Percentiles rank a stretch among this genome's conserved stretches.
Evolutionary conservation across 2,797 vertebrate species (phyloP).

Genomic region (Mallotus villosus): DNA sequence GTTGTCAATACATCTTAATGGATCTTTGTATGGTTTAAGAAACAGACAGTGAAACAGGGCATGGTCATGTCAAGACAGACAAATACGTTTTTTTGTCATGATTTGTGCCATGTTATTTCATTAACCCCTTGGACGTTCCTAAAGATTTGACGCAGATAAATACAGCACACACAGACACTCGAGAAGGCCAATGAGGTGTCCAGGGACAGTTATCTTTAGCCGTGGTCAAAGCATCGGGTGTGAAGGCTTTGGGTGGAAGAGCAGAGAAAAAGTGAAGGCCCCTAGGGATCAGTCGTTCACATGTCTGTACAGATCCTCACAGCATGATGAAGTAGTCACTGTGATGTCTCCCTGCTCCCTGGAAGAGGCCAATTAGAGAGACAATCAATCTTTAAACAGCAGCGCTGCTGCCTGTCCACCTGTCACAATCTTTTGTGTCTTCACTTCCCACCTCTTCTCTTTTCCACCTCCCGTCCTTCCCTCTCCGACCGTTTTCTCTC

Average conservation of each 20-base stretch:
- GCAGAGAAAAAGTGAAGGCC: constrained; percentile 41
- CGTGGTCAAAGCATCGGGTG: constrained; percentile 2
- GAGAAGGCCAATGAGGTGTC: too few relatives aligned
- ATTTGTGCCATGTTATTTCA: too few relatives aligned
- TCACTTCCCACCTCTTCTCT: constrained; percentile 10
- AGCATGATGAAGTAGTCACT: constrained; percentile 61
- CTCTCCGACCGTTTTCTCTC: not conserved
- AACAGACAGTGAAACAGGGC: not conserved
- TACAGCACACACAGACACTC: too few relatives aligned
- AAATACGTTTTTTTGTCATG: too few relatives aligned
- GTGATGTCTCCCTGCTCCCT: constrained; percentile 55
- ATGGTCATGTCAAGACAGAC: too few relatives aligned
- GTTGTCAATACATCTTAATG: not conserved
- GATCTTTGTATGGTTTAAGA: not conserved
- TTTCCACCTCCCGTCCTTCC: not conserved
- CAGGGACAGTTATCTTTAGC: too few relatives aligned
- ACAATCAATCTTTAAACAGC: constrained; percentile 64
- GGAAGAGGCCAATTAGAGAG: constrained; percentile 71
- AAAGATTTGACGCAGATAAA: too few relatives aligned
- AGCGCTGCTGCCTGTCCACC: constrained; percentile 58
- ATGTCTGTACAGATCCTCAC: constrained; percentile 55
- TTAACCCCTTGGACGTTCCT: too few relatives aligned
- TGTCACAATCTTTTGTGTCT: constrained; percentile 40
- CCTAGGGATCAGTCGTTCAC: constrained; percentile 52
- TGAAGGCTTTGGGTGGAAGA: constrained; percentile 26